Evolutionary conservation across 35 echinoderm and acorn worm genomes (phyloP), one percentile per base, ranked within the genome.

Genomic region (Stichopus chloronotus): DNA sequence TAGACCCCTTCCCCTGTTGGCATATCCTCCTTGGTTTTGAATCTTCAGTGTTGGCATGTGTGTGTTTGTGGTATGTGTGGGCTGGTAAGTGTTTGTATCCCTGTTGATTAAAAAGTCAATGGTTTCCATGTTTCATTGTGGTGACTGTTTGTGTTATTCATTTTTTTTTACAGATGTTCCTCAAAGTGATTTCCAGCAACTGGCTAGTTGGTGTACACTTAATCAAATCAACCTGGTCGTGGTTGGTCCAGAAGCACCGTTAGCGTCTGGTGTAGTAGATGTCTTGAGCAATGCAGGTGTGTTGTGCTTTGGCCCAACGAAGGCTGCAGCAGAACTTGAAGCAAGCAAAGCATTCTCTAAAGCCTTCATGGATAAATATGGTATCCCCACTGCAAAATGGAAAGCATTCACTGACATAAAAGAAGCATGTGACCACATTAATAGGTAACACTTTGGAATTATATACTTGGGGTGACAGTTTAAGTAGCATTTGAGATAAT

Each of bases 341-440:
- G 90, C 97, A 7, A 96, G 97, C 56, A 98, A 98, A 86, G 95
- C 84, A 23, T 98, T 95, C 85, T 93, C 97, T 71, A 98, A 98
- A 82, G 81, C 56, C 52, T 98, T 98, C 91, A 98, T 98, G 97
- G 97, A 96, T 22, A 93, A 92, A 85, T 92, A 96, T 78, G 82
- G 79, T 25, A 98, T 98, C 12, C 97, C 97, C 16, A 98, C 97
- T 11, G 97, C 97, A 14, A 90, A 80, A 53, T 98, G 97, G 97
- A 91, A 95, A 24, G 85, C 93, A 12, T 98, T 98, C 63, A 93
- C 95, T 54, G 95, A 96, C 63, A 68, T 90, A 12, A 90, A 92
- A 17, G 12, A 63, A 22, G 97, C 97, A 43, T 98, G 97, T 90
- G 21, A 95, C 77, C 95, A 96, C 59, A 98, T 98, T 76, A 96